Evolutionary conservation across 2,797 vertebrate species (phyloP).

Genomic region (Tapirus indicus): DNA sequence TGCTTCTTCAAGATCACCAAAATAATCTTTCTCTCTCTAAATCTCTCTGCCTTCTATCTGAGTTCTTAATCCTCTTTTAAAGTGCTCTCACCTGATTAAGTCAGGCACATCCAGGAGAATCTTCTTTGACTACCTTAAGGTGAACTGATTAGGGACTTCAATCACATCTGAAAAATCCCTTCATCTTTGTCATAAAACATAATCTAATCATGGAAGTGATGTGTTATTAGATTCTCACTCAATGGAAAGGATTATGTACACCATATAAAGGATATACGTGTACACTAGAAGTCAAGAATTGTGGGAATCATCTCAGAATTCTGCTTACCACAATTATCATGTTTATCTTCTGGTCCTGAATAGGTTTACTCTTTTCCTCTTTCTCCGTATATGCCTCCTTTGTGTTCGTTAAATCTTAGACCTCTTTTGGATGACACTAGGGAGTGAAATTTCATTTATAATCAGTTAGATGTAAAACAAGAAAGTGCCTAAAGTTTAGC

Average conservation of each 20-base stretch:
- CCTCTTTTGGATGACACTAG: neutral
- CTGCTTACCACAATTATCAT: neutral
- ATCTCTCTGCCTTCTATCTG: neutral
- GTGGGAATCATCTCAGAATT: neutral
- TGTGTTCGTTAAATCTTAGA: neutral
- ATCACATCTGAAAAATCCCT: neutral
- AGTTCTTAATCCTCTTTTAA: neutral
- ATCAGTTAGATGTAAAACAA: neutral
- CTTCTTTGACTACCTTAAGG: neutral
- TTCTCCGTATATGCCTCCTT: neutral
- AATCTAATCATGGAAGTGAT: neutral
- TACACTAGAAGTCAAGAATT: neutral
- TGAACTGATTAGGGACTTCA: neutral
- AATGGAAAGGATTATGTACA: neutral
- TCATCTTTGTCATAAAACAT: neutral
- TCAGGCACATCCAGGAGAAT: neutral
- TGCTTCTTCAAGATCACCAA: neutral
- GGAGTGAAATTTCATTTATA: neutral
- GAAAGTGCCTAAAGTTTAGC: neutral
- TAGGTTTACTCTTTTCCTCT: neutral
- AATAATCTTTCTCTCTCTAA: neutral
- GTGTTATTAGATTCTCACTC: neutral
- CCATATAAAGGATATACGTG: neutral
- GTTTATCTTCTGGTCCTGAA: neutral
- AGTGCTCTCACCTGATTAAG: neutral